Evolutionary conservation across 2,113 vertebrate genomes (phyloP).

Genomic region (Gymnarchus niloticus): DNA sequence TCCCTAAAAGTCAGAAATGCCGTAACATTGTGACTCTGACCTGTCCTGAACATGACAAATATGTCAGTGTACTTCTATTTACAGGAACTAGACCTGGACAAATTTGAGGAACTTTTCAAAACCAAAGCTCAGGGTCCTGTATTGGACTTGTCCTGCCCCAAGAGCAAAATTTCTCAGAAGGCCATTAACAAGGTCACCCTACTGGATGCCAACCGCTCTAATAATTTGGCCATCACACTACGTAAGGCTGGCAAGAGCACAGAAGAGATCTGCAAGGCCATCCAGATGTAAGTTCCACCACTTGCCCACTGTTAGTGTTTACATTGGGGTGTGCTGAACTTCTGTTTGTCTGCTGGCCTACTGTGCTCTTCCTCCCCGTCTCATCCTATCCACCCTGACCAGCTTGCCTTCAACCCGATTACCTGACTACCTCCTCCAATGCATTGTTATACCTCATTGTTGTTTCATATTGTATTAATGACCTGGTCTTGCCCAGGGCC

Average conservation of each 20-base stretch:
- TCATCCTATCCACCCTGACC: too few relatives aligned
- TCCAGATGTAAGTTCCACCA: slow-evolving; percentile 72
- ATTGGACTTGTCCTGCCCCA: slow-evolving; percentile 74
- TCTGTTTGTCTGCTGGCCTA: too few relatives aligned
- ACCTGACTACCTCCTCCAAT: too few relatives aligned
- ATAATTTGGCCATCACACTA: slow-evolving; percentile 94
- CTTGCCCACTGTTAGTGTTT: background rate
- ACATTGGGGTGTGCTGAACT: background rate
- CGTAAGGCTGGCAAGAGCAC: slow-evolving; percentile 83
- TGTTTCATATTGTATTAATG: too few relatives aligned
- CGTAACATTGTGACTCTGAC: too few relatives aligned
- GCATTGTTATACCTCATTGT: too few relatives aligned
- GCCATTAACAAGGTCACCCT: slow-evolving; percentile 78
- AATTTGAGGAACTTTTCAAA: slow-evolving; percentile 96
- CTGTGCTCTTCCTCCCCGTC: too few relatives aligned
- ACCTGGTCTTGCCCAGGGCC: too few relatives aligned
- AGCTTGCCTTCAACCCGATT: too few relatives aligned
- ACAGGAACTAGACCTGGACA: slow-evolving; percentile 89
- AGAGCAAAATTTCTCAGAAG: slow-evolving; percentile 80
- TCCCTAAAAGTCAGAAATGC: background rate
- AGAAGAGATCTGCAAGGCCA: slow-evolving; percentile 91
- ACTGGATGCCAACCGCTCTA: slow-evolving; percentile 91
- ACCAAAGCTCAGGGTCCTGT: slow-evolving; percentile 89
- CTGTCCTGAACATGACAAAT: background rate
- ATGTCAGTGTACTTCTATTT: background rate